These are phyloP conservation scores for Salarias fasciatus DNA, from an alignment of 2,797 vertebrate genomes.

Conservation along the genomic window DNA sequence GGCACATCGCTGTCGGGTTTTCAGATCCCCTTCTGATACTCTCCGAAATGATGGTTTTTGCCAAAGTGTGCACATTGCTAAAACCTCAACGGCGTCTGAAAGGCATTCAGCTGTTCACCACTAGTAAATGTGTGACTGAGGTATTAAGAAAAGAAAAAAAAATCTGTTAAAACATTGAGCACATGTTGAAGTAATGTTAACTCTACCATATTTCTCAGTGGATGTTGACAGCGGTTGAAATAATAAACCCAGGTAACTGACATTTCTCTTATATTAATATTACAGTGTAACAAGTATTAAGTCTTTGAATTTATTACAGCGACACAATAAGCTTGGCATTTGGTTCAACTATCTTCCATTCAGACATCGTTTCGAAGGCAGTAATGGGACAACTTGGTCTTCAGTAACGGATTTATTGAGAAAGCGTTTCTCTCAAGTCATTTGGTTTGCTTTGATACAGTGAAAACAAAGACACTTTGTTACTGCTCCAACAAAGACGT, in stretches of 20 bases:
- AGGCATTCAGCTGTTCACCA: constrained; percentile 64
- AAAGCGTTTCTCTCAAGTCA: constrained; percentile 27
- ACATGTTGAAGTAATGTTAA: too few species aligned
- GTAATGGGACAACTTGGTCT: constrained; percentile 25
- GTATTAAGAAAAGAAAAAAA: constrained; percentile 12
- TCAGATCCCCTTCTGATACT: constrained; percentile 52
- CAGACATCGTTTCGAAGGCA: constrained; percentile 20
- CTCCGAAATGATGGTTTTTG: constrained; percentile 40
- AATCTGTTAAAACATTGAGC: too few species aligned
- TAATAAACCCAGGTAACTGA: too few species aligned
- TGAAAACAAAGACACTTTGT: constrained; percentile 33
- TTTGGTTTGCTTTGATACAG: constrained; percentile 27
- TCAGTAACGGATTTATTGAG: constrained; percentile 37
- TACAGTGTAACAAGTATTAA: too few species aligned
- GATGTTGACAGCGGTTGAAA: too few species aligned
- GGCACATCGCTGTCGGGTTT: constrained; percentile 59
- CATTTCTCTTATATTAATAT: too few species aligned
- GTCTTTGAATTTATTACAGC: too few species aligned
- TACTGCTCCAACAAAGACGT: constrained; percentile 1
- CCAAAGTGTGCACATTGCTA: constrained; percentile 50
- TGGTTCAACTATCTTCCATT: neutral
- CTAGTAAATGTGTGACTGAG: constrained; percentile 22
- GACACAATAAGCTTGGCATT: too few species aligned
- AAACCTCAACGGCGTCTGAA: constrained; percentile 49
- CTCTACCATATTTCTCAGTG: too few species aligned